Base-by-base conservation (phyloP, 2,113 vertebrate species). In the Pseudorhombus dupliciocellatus region DNA sequence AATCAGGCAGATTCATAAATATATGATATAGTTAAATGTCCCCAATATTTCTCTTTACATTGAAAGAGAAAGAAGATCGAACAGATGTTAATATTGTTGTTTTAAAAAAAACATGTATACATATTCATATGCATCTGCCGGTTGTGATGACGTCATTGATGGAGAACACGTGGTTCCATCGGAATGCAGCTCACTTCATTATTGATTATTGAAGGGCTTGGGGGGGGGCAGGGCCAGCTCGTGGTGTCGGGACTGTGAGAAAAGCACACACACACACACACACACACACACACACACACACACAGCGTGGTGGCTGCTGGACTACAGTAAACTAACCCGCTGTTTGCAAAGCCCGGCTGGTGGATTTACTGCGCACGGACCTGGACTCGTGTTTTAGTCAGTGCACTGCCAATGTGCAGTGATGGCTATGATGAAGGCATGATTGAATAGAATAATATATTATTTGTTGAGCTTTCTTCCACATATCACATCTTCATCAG, bases 241-340 rank as follows among this genome's bases (percentile, higher is more conserved):
- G 16, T 4, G n/a, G 50, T 51, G 50, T 10, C 18, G 5, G n/a
- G 66, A 4, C 21, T 4, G 3, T 30, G 21, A 22, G 46, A 20
- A 48, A 4, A 48, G 18, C 44, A 20, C 44, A 18, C 44, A 48
- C 16, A 48, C 18, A 48, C 46, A 48, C 46, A n/a, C 18, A 18
- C 18, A 50, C 46, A 20, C 20, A 20, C 46, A 50, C 46, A 50
- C 46, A n/a, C 46, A 20, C 46, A 21, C 7, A 50, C 46, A 50
- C 46, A 50, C 46, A 18, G 15, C 40, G 15, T 44, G 40, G 40
- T 18, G 15, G 15, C 83, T 81, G 90, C 85, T 86, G 81, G 88
- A 93, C 64, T 80, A 83, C 86, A 83, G 88, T 88, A 89, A 88
- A 91, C 81, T 52, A 72, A 77, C 57, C 73, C 25, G 88, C 73